These are phyloP conservation scores for Halesus radiatus DNA, from an alignment of 1,140 invertebrate genomes.

Conservation along the genomic window DNA sequence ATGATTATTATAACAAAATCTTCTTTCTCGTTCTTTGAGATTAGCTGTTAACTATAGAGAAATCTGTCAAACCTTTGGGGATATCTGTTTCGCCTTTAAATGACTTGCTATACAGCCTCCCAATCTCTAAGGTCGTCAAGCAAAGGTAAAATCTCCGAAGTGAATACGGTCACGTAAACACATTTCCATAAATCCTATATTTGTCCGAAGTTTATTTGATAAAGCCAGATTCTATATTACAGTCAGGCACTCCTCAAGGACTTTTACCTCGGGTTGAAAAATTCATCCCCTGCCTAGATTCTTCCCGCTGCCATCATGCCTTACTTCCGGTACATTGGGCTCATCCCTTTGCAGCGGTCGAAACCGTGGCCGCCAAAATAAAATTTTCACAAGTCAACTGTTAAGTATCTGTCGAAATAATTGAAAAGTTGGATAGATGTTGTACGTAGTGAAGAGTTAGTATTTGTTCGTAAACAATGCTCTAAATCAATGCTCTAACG, in stretches of 20 bases:
- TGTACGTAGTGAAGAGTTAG: no score
- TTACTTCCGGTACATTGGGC: background rate
- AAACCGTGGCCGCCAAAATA: background rate
- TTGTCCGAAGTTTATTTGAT: slow-evolving; percentile 14
- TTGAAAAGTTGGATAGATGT: no score
- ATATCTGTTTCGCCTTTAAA: no score
- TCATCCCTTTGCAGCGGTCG: background rate
- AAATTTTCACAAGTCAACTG: no score
- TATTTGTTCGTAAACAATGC: no score
- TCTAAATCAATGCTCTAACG: no score
- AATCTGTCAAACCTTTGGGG: no score
- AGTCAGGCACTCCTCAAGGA: background rate
- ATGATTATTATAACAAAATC: no score
- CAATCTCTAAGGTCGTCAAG: background rate
- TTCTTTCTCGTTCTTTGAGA: no score
- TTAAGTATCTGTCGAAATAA: no score
- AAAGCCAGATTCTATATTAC: slow-evolving; percentile 9
- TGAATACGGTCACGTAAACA: slow-evolving; percentile 6
- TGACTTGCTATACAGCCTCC: no score
- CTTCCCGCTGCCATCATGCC: background rate
- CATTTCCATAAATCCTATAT: slow-evolving; percentile 12
- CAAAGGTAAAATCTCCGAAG: background rate
- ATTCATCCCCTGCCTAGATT: background rate
- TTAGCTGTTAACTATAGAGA: no score
- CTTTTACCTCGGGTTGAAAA: slow-evolving; percentile 7